These are phyloP conservation scores for Centropristis striata DNA, from an alignment of 2,113 vertebrate species.

Conservation along the genomic window DNA sequence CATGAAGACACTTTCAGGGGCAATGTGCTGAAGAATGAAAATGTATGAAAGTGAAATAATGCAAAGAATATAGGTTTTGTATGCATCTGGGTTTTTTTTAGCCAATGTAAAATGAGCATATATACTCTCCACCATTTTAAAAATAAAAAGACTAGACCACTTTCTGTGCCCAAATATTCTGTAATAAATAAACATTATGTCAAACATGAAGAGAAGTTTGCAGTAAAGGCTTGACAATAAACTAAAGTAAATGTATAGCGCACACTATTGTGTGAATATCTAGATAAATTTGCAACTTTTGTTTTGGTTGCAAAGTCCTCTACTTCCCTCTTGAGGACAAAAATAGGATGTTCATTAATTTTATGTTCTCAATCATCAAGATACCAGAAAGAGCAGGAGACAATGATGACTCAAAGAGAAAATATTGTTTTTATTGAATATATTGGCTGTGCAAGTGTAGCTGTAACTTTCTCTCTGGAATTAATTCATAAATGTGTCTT, in stretches of 20 bases:
- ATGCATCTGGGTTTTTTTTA: background rate
- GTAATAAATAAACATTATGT: background rate
- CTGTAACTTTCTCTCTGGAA: background rate
- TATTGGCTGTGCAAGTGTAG: background rate
- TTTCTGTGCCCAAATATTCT: background rate
- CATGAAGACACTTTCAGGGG: background rate
- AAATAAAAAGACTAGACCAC: background rate
- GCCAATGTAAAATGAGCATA: background rate
- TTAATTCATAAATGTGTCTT: background rate
- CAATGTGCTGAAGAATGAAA: background rate
- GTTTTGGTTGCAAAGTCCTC: constrained; percentile 25
- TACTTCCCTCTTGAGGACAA: constrained; percentile 63
- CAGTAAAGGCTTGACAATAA: background rate
- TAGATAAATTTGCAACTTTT: background rate
- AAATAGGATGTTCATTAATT: background rate
- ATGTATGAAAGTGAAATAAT: background rate
- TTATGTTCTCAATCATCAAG: background rate
- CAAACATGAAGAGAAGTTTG: background rate
- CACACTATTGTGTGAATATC: background rate
- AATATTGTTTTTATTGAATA: background rate
- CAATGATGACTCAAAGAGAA: background rate
- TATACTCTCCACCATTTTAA: background rate
- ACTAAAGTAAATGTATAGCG: background rate
- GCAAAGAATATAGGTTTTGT: background rate
- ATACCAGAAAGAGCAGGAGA: background rate